Conservation (phyloP, 2,113 vertebrate genomes). For the Atrichornis clamosus region DNA sequence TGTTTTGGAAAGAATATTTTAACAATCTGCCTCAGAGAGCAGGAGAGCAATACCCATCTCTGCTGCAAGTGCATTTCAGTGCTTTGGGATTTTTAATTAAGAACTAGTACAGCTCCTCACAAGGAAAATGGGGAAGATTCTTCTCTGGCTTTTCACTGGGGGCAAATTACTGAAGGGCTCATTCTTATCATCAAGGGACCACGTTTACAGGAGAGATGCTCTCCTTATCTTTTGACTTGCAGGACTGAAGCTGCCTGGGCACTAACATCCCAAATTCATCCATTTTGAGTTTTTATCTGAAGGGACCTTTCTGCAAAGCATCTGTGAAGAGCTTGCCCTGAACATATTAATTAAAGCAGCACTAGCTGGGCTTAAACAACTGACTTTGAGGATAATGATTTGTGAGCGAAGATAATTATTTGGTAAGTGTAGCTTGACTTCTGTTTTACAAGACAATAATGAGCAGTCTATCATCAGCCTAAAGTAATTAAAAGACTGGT, state of each 20-base stretch:
- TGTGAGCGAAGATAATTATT: background rate
- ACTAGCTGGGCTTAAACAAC: background rate
- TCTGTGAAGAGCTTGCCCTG: background rate
- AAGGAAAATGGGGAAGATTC: background rate
- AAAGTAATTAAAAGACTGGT: background rate
- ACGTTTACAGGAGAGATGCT: background rate
- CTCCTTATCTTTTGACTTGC: background rate
- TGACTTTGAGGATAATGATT: background rate
- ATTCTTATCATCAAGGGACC: background rate
- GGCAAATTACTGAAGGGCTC: background rate
- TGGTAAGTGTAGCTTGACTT: background rate
- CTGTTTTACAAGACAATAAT: background rate
- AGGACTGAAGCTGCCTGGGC: background rate
- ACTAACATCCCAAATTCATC: background rate
- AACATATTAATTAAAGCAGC: background rate
- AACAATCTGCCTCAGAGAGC: background rate
- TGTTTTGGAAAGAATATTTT: background rate
- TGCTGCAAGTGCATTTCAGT: background rate
- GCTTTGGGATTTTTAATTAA: background rate
- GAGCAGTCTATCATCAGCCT: background rate
- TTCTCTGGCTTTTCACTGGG: background rate
- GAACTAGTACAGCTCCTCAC: background rate
- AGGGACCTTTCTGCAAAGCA: background rate
- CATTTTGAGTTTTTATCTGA: background rate
- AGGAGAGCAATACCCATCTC: background rate